Conservation (phyloP, 2,797 vertebrate species). For the Esox lucius region DNA sequence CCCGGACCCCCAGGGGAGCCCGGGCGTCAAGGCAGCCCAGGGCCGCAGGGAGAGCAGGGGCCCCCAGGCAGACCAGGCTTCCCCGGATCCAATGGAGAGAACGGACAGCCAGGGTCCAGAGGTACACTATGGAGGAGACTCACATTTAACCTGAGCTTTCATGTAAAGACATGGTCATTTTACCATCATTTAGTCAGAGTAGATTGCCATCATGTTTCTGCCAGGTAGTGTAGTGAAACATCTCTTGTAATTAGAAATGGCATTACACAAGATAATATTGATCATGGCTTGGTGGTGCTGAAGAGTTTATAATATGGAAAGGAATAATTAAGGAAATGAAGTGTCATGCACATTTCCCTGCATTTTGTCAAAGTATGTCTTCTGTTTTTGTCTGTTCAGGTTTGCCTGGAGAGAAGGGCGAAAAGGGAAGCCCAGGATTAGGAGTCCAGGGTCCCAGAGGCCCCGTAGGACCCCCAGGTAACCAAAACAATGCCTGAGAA, state of each 20-base stretch:
- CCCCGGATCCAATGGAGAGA: conserved; percentile 87
- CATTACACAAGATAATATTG: neutral
- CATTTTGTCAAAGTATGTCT: conserved; percentile 2
- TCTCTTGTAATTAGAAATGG: neutral
- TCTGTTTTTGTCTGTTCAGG: conserved; percentile 69
- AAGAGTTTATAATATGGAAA: neutral
- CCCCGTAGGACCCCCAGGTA: conserved; percentile 86
- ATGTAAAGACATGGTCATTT: neutral
- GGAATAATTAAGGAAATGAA: neutral
- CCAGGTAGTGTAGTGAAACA: neutral
- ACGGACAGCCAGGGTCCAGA: conserved; percentile 90
- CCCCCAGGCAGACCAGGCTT: conserved; percentile 89
- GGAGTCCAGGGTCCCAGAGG: conserved; percentile 93
- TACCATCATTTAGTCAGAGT: neutral
- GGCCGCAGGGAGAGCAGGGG: conserved; percentile 90
- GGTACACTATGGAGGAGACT: conserved; percentile 65
- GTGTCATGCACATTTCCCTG: neutral
- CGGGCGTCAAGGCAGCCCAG: conserved; percentile 82
- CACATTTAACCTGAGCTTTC: conserved; percentile 3
- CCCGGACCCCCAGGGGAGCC: conserved; percentile 92
- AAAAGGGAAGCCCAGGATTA: conserved; percentile 85
- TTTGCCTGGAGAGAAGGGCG: conserved; percentile 87
- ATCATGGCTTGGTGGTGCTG: neutral
- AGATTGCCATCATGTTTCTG: neutral
- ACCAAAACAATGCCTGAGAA: neutral